Base-by-base conservation (phyloP, 2,888 invertebrate species). In the Perithous albicinctus region DNA sequence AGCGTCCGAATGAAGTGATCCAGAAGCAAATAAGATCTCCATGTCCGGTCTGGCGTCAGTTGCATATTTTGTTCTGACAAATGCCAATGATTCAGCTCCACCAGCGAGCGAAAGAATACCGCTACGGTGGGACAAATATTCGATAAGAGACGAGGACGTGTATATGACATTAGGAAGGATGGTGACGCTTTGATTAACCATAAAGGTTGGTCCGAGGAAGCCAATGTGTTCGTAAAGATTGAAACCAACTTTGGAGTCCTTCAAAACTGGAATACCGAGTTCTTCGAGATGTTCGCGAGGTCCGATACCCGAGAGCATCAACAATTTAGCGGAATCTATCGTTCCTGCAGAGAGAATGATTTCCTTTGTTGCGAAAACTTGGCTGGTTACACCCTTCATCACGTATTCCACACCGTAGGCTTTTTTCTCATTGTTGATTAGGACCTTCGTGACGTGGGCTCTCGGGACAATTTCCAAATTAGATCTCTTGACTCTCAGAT, bases 301-400 rank as follows among this genome's bases (percentile, higher is more conserved):
- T 0, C 96, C 96, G n/a, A 96, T 91, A 0, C 95, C 95, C 0
- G 95, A 95, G 2, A 95, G 91, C 95, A 95, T 95, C 18, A 95
- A 87, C 7, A 97, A 90, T 91, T 97, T 97, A 0, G 97, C 96
- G 0, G 96, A 95, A 91, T 96, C 96, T 84, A 97, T 95, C 0
- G 97, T 95, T 0, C 97, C 97, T 1, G 96, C 96, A 7, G 96
- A 95, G 7, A 95, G 86, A 63, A 95, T 93, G 0, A 95, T 94
- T 90, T 95, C 95, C 85, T 94, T 95, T 0, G 90, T 94, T 3
- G 96, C 96, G 3, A 91, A 89, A 0, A 94, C 93, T 4, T 88
- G 88, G 73, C 92, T 94, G 87, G 93, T 94, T 87, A 90, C 93
- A 23, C 94, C 94, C 84, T 95, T 93, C 90, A 96, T 96, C 0